phyloP scores from a whole-genome alignment of 2,797 vertebrate genomes.

The Etheostoma perlongum region DNA sequence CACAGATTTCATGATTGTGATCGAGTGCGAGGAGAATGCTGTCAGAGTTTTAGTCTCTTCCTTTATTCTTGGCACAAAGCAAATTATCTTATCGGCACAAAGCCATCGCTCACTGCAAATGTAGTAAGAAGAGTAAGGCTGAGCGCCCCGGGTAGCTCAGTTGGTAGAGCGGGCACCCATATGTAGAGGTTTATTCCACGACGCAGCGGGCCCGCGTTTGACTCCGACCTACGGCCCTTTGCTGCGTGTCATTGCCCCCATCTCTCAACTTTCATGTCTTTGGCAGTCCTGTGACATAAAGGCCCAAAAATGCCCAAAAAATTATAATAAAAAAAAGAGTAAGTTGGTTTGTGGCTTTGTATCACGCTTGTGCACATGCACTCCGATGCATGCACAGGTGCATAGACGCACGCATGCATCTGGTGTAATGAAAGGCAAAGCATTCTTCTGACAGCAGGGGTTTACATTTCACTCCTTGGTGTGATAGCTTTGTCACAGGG shows the following conservation, averaged over 20 bases:
- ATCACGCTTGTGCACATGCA: conserved; percentile 11
- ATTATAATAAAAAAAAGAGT: background rate
- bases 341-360: conserved; percentile 47
- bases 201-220: no score
- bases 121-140: conserved; percentile 43
- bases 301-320: no score
- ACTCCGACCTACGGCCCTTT: no score
- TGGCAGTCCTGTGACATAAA: no score
- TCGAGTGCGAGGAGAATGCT: conserved; percentile 41
- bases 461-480: conserved; percentile 77
- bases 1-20: conserved; percentile 53
- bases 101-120: conserved; percentile 64
- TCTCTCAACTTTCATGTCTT: no score
- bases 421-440: conserved; percentile 69
- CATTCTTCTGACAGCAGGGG: conserved; percentile 71
- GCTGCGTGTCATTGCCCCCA: no score
- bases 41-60: conserved; percentile 48
- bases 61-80: conserved; percentile 69
- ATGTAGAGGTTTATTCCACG: no score
- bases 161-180: no score
- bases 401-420: conserved; percentile 4
- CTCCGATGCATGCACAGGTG: conserved; percentile 20
- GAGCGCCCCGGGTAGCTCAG: no score
- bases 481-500: conserved; percentile 72
- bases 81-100: conserved; percentile 67